Evolutionary conservation across 92 coral and sea anemone genomes (phyloP), one percentile per base, ranked within the genome.

Genomic region (Paragorgia papillata): DNA sequence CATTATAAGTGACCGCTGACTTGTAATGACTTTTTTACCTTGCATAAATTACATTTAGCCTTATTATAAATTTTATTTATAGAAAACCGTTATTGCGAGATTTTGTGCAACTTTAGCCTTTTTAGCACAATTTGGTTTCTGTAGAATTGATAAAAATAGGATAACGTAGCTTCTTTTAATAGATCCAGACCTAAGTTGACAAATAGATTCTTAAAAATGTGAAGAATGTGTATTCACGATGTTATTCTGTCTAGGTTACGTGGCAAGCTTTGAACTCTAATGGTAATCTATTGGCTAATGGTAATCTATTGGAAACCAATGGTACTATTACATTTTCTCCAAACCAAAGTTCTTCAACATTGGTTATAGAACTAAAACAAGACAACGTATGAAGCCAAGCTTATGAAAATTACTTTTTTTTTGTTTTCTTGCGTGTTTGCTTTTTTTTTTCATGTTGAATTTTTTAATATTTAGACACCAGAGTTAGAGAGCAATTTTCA

Each of bases 361-460:
- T 93, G 44, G 80, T 59, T 1, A 59, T 93, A 1, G 62, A 82
- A 39, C 66, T 93, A 28, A 77, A 40, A 14, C 70, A 90, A 22
- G 97, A 93, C 69, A 80, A 83, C 14, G 95, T 89, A 43, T 83
- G n/a, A n/a, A n/a, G n/a, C n/a, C n/a, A n/a, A n/a, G n/a, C n/a
- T n/a, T n/a, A n/a, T n/a, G 95, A 83, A 40, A 20, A 7, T 41
- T 22, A 33, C 14, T 13, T 35, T 39, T 46, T 7, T 46, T 2
- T 46, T 7, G 53, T 7, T 7, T 46, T 2, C 12, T 6, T 2
- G 15, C 53, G 12, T 46, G 53, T 7, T 46, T 7, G 9, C 53
- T 46, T 46, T 37, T 12, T 37, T 37, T 5, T 5, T 37, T 37
- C 6, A 37, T 37, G 43, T 37, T 37, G 43, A 4, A 37, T 37